phyloP scores from a whole-genome alignment of 92 coral and sea anemone genomes.

The Epizoanthus rinbou region DNA sequence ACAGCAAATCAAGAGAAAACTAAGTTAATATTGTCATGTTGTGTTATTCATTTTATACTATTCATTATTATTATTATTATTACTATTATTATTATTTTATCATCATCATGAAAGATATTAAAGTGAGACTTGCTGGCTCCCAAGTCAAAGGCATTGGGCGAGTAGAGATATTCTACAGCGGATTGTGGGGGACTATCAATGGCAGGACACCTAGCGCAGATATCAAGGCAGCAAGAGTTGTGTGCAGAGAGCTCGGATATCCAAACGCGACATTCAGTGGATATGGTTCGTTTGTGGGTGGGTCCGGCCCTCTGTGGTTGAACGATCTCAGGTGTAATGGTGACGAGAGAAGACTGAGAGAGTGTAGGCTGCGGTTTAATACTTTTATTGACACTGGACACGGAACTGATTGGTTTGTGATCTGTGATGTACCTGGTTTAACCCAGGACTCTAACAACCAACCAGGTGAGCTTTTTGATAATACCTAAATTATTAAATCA shows the following conservation, averaged over 20 bases:
- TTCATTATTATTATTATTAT: neutral
- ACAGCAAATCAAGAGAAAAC: no score
- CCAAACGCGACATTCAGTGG: neutral
- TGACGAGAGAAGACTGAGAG: neutral
- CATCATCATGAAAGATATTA: neutral
- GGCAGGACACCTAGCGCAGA: no score
- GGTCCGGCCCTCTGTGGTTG: neutral
- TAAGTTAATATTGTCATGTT: no score
- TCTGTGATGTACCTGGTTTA: neutral
- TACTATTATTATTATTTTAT: neutral
- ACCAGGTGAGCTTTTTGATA: neutral
- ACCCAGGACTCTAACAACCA: neutral
- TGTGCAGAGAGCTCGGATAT: slow-evolving; percentile 7
- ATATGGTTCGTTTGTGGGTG: slow-evolving; percentile 6
- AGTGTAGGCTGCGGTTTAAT: neutral
- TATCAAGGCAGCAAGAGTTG: neutral
- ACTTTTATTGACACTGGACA: neutral
- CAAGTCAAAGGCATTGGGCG: slow-evolving; percentile 5
- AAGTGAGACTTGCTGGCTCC: slow-evolving; percentile 20
- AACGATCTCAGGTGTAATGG: neutral
- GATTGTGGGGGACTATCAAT: neutral
- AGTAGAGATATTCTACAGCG: slow-evolving; percentile 8
- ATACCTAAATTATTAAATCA: no score
- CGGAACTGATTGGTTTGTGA: neutral
- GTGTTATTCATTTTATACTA: no score